These are phyloP conservation scores for Elephas maximus DNA, from an alignment of 2,113 vertebrate species.

Conservation along the genomic window DNA sequence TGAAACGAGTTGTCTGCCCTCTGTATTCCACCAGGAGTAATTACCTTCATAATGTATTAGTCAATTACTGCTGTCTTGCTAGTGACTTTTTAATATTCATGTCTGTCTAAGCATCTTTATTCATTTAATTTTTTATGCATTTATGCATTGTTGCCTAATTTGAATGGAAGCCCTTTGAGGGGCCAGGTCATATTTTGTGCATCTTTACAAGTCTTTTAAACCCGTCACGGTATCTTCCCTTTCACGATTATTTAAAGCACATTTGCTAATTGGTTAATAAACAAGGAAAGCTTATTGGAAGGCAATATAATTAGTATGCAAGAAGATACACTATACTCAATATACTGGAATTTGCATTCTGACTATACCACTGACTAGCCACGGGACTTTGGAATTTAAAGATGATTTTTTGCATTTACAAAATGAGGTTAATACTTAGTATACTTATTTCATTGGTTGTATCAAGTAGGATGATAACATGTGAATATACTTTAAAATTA, in stretches of 20 bases:
- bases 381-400: background rate
- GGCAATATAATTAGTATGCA: background rate
- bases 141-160: background rate
- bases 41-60: too few species aligned
- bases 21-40: background rate
- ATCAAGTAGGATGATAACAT: background rate
- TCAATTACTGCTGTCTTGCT: fast-evolving
- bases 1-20: background rate
- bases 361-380: background rate
- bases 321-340: background rate
- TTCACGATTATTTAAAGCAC: background rate
- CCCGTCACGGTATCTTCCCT: background rate
- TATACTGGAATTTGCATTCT: background rate
- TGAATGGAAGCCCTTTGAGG: background rate
- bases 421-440: background rate
- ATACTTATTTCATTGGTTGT: background rate
- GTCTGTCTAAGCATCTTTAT: background rate
- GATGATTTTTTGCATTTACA: background rate
- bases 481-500: background rate
- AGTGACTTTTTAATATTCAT: fast-evolving
- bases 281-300: background rate
- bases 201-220: background rate
- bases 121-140: background rate
- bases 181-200: background rate
- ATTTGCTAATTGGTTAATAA: too few species aligned